Percentiles rank a stretch among this genome's conserved stretches.
These are phyloP conservation scores for Heliangelus exortis DNA, from an alignment of 2,797 vertebrate species.

Conservation along the genomic window DNA sequence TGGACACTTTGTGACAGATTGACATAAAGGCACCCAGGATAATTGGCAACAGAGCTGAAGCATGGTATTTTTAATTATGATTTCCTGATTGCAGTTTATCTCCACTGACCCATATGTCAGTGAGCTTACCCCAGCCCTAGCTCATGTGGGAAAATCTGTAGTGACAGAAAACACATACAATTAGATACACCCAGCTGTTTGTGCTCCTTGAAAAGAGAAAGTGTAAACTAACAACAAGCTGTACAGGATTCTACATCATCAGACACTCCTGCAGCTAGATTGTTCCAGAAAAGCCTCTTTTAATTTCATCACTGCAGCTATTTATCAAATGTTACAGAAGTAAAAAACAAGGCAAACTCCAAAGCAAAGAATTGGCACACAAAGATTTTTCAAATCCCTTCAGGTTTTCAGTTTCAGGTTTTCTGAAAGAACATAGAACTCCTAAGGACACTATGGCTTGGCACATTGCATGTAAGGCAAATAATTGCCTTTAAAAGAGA, in stretches of 20 bases:
- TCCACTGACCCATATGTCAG: not conserved
- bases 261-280: not conserved
- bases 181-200: not conserved
- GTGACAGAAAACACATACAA: not conserved
- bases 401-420: not conserved
- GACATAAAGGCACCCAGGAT: not conserved
- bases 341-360: not conserved
- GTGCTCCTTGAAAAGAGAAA: not conserved
- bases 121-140: not conserved
- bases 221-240: not conserved
- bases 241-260: not conserved
- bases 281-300: not conserved
- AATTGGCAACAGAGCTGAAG: not conserved
- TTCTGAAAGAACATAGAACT: not conserved
- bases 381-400: not conserved
- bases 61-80: not conserved
- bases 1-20: not conserved
- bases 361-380: not conserved
- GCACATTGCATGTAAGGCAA: not conserved
- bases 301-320: not conserved
- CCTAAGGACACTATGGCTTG: not conserved
- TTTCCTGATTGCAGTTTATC: not conserved
- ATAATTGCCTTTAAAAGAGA: not conserved
- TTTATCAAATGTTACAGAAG: not conserved
- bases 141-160: not conserved